Evolutionary conservation across 2,888 invertebrate species (phyloP), one percentile per base, ranked within the genome.

Genomic region (Rhorus exstirpatorius): DNA sequence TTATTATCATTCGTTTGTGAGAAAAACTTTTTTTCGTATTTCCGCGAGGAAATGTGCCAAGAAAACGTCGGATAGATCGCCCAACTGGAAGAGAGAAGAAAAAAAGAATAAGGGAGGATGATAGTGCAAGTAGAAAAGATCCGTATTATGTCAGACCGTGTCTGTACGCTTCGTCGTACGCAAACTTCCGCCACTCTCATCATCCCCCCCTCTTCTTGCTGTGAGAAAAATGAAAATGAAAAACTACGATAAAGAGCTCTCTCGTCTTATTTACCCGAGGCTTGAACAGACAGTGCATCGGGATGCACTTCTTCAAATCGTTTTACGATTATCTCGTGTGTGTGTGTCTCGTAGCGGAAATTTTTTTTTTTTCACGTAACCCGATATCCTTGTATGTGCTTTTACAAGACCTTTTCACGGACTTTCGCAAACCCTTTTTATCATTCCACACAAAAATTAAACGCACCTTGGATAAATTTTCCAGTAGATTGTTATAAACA

Each of bases 121-220:
- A 63, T 46, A 51, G 19, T 21, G 41, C 12, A 14, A 65, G 71
- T 67, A 60, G 71, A n/a, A 60, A 41, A 41, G 21, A 41, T 65
- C 65, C 58, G 44, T 35, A 14, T 71, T 12, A 49, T 53, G 71
- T 77, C 58, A 51, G 76, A 71, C 67, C 49, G 19, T 12, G 46
- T 24, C 31, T 58, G 12, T 60, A 17, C 0, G 17, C 31, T 8
- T 12, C 24, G 7, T n/a, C 35, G 31, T n/a, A 19, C 19, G 26
- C 12, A 17, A 35, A 24, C 31, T 24, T 63, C 12, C 31, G 7
- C 44, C 14, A 49, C 51, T 76, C 51, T 67, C 51, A 12, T 80
- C 55, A 21, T 53, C 19, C 35, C 8, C 70, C 44, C 8, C 19
- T 49, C 41, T n/a, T n/a, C n/a, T n/a, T n/a, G 53, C 35, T 3